Conservation (phyloP, 2,797 vertebrate species). For the Gallinago solitaria region DNA sequence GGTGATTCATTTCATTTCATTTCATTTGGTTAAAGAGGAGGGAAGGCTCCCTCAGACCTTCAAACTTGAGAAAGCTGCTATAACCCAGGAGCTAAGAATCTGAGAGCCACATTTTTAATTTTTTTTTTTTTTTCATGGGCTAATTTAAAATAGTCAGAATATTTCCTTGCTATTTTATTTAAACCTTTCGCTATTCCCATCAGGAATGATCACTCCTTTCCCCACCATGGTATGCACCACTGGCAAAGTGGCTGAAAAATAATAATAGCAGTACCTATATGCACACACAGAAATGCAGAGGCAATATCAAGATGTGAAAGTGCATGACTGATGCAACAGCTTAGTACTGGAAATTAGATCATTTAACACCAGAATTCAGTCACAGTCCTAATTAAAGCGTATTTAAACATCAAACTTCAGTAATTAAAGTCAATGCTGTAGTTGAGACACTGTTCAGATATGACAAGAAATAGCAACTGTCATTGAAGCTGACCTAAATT, state of each 20-base stretch:
- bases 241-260: background rate
- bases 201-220: background rate
- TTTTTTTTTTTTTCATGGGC: background rate
- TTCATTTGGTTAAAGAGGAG: background rate
- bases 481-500: slow-evolving; percentile 21
- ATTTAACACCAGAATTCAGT: background rate
- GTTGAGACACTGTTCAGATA: background rate
- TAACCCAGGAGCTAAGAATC: background rate
- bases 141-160: background rate
- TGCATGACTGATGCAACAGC: background rate
- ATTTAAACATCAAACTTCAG: slow-evolving; percentile 24
- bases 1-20: background rate
- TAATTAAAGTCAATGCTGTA: background rate
- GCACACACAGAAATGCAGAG: background rate
- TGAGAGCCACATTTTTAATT: background rate
- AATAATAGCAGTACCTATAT: background rate
- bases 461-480: slow-evolving; percentile 18
- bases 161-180: background rate
- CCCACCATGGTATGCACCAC: background rate
- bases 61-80: background rate
- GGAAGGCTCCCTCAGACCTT: background rate
- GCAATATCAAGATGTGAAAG: background rate
- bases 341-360: slow-evolving; percentile 2
- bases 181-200: background rate
- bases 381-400: slow-evolving; percentile 1